Evolutionary conservation across 2,113 vertebrate genomes (phyloP).

Genomic region (Rhabdomys dilectus): DNA sequence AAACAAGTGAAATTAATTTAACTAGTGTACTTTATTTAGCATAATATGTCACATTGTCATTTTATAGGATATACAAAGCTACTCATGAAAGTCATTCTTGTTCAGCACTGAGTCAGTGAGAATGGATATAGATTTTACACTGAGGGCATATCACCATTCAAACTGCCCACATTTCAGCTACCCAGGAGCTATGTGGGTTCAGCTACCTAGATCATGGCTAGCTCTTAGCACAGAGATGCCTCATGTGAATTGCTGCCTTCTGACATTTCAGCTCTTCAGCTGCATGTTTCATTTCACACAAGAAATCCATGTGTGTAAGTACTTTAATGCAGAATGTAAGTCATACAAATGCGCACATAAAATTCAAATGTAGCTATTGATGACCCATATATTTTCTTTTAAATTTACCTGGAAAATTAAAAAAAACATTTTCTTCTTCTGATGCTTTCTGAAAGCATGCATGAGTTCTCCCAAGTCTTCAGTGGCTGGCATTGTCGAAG

Average conservation of each 20-base stretch:
- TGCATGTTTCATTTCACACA: not conserved
- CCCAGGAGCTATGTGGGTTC: no score
- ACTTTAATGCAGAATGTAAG: slow-evolving; percentile 9
- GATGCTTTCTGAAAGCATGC: not conserved
- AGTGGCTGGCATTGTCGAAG: slow-evolving; percentile 77
- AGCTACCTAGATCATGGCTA: not conserved
- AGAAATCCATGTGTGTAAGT: not conserved
- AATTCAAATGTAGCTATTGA: not conserved
- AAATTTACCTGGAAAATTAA: slow-evolving; percentile 35
- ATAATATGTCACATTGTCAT: not conserved
- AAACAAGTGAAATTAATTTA: not conserved
- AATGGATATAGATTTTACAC: not conserved
- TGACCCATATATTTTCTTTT: slow-evolving; percentile 26
- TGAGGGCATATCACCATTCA: not conserved
- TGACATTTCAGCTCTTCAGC: not conserved
- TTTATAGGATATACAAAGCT: not conserved
- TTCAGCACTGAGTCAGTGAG: not conserved
- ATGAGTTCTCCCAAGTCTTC: slow-evolving; percentile 71
- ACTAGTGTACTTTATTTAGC: slow-evolving; percentile 1
- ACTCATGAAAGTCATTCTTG: not conserved
- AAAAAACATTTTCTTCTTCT: not conserved
- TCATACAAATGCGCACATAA: not conserved
- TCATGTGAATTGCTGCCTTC: not conserved
- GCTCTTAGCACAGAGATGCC: not conserved
- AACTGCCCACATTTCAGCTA: not conserved